A percentile compares a stretch with the other conserved stretches of the same genome.
phyloP scores from a whole-genome alignment of 2,113 vertebrate genomes.

The Ranitomeya imitator region DNA sequence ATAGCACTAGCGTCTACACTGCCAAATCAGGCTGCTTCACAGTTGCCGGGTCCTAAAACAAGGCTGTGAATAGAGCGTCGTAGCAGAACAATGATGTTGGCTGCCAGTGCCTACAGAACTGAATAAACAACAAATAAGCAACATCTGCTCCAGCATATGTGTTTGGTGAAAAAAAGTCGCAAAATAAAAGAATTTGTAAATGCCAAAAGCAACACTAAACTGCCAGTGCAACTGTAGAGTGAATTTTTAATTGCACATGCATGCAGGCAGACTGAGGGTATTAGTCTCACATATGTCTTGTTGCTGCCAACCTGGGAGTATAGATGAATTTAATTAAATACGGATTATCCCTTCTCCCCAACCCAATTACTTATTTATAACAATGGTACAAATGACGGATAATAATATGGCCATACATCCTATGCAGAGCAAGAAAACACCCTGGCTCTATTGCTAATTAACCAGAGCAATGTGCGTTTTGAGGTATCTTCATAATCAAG shows the following conservation, averaged over 20 bases:
- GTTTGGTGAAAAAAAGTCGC: constrained; percentile 81
- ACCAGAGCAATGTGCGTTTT: constrained; percentile 68
- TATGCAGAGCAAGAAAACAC: constrained; percentile 71
- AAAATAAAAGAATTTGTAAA: constrained; percentile 89
- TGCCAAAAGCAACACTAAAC: constrained; percentile 88
- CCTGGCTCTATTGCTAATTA: constrained; percentile 67
- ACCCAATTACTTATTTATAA: constrained; percentile 88
- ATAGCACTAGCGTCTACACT: constrained; percentile 71
- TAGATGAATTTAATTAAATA: constrained; percentile 89
- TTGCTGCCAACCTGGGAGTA: constrained; percentile 86
- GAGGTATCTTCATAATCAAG: constrained; percentile 74
- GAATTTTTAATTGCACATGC: constrained; percentile 86
- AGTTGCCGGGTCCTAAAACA: constrained; percentile 75
- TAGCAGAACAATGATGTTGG: constrained; percentile 82
- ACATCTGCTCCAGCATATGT: constrained; percentile 88
- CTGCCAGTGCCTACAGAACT: constrained; percentile 84
- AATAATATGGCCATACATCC: constrained; percentile 76
- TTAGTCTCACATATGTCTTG: constrained; percentile 86
- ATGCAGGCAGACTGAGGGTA: constrained; percentile 82
- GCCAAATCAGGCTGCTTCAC: constrained; percentile 67
- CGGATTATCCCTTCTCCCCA: constrained; percentile 85
- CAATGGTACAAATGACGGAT: constrained; percentile 83
- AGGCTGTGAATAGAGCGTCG: constrained; percentile 80
- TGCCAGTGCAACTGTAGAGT: constrained; percentile 83
- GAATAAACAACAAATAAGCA: constrained; percentile 87